Conservation (phyloP, 2,113 vertebrate species). For the Cryptoleucopteryx plumbea region DNA sequence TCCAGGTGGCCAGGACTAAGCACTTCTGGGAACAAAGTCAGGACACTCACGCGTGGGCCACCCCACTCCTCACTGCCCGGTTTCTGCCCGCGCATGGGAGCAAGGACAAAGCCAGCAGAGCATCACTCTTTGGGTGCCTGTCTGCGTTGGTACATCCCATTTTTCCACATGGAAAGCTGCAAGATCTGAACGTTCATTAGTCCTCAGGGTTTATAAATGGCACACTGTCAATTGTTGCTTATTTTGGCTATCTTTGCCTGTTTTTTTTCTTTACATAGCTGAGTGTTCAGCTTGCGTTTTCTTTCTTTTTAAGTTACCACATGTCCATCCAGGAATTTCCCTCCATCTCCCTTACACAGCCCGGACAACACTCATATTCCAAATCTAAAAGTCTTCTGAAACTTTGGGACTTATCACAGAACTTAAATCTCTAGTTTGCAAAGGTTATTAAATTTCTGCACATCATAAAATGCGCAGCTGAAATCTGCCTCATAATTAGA, state of each 20-base stretch:
- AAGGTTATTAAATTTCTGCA: neutral
- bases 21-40: neutral
- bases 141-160: neutral
- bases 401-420: neutral
- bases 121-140: neutral
- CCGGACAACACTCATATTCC: neutral
- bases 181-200: neutral
- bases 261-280: neutral
- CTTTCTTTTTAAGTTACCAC: neutral
- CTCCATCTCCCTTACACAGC: neutral
- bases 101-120: neutral
- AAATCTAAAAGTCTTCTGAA: neutral
- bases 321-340: neutral
- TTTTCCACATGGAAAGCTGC: neutral
- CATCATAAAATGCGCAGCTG: neutral
- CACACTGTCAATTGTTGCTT: neutral
- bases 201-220: neutral
- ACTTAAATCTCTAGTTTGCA: neutral
- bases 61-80: fast-evolving
- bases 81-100: neutral
- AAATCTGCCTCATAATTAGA: neutral
- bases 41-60: neutral
- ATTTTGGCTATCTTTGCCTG: neutral
- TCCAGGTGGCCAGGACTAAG: neutral
- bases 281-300: neutral